Evolutionary conservation across 2,113 vertebrate genomes (phyloP), one percentile per base, ranked within the genome.

Genomic region (Coptodon rendalli): DNA sequence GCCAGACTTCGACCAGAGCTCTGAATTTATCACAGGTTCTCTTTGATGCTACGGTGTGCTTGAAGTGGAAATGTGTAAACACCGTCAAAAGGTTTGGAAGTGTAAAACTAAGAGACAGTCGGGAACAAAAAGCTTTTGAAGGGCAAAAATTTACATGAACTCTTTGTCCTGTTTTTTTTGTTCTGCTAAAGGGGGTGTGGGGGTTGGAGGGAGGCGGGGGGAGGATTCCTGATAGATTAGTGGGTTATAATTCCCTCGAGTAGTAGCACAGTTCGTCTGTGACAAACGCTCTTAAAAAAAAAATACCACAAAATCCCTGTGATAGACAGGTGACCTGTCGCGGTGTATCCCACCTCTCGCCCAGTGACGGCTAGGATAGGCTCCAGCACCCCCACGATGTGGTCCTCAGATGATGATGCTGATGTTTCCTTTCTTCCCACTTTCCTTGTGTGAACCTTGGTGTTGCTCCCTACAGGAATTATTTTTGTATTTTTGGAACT

Each of bases 31-130:
- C 85, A 53, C 53, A 17, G 31, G 17, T 36, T 82, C 31, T 53
- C 89, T 91, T 91, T 91, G 85, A 93, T 87, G 56, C 81, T 24
- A 86, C 81, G 9, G 9, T 73, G 50, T 66, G 43, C 82, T 87
- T 83, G 50, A 89, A 87, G 87, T 89, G 86, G 80, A 86, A 82
- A 88, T 63, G 36, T 82, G 56, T 87, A 92, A 91, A 92, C 82
- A 86, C 48, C 38, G 57, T 78, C 19, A 10, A n/a, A 68, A 34
- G 24, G 43, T 36, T 91, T 86, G 27, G 45, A 83, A 12, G 17
- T 43, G 40, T 84, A 57, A 54, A 86, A 63, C 29, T 66, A 45
- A 36, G 52, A 68, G 81, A 80, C n/a, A 1, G 34, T 59, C 19
- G 31, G 76, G 50, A 17, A 59, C 61, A 57, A 27, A 82, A 83